These are phyloP conservation scores for Apantesis nais DNA, from an alignment of 2,888 invertebrate species.

Conservation along the genomic window DNA sequence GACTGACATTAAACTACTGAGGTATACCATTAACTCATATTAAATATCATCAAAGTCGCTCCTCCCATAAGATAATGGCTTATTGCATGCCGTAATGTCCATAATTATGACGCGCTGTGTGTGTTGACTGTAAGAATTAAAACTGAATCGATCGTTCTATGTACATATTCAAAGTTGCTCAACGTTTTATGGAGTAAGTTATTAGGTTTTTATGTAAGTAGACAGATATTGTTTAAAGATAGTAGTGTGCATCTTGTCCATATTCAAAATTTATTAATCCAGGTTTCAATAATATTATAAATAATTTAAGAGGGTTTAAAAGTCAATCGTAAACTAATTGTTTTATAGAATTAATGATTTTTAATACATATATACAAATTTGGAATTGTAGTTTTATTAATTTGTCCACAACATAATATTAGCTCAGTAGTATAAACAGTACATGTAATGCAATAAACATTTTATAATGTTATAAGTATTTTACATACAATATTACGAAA, in stretches of 20 bases:
- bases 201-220: not conserved
- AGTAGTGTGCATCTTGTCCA: too few relatives aligned
- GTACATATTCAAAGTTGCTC: not conserved
- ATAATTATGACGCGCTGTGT: not conserved
- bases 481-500: not conserved
- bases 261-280: too few relatives aligned
- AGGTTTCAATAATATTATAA: too few relatives aligned
- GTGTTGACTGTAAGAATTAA: not conserved
- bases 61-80: conserved; percentile 13
- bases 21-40: conserved; percentile 10
- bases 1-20: not conserved
- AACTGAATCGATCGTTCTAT: not conserved
- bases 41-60: conserved; percentile 11
- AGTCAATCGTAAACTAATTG: too few relatives aligned
- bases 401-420: too few relatives aligned
- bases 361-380: too few relatives aligned
- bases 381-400: too few relatives aligned
- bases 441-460: not conserved
- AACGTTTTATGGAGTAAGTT: not conserved
- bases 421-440: not conserved
- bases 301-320: too few relatives aligned
- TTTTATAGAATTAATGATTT: too few relatives aligned
- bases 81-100: conserved; percentile 12
- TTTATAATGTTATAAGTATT: not conserved
- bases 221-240: too few relatives aligned